Evolutionary conservation across 1,140 invertebrate species (phyloP), one percentile per base, ranked within the genome.

Genomic region (Glossosoma conforme): DNA sequence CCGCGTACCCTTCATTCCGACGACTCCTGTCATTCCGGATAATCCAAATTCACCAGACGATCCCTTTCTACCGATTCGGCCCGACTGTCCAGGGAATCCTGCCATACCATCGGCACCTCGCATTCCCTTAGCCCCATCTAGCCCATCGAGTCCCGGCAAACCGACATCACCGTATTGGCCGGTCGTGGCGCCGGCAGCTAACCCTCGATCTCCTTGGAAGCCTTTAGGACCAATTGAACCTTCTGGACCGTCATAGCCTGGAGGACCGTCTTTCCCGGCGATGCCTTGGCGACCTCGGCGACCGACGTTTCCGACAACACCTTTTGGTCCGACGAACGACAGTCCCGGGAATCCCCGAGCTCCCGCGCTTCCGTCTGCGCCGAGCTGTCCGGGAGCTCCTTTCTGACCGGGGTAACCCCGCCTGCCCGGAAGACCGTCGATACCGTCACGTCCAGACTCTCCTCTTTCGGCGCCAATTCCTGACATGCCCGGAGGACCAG

Each of bases 31-130:
- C 14, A 76, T 59, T 59, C 81, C 84, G 38, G 62, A 61, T 13
- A 75, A 60, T 56, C 81, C 84, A 35, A 63, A 62, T 21, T 61
- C 58, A 49, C 86, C 87, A 52, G 58, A 58, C 33, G 82, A 80
- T 55, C 87, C 85, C 51, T 65, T 76, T 56, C 81, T 72, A 21
- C 84, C 75, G 55, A 74, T 77, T 46, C 67, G 51, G 38, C 81
- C 83, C 2, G 71, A 63, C 9, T 68, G 58, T 60, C 87, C 88
- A 43, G 72, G 68, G 36, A 64, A 61, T 54, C 87, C 88, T 33
- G 65, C 67, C 32, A 74, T 61, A 50, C 88, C 90, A 59, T 77
- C 67, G 59, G 84, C 80, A 51, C 83, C 83, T 52, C 61, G 72
- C 9, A 64, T 59, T 38, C 83, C 83, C 54, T 66, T 78, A 1